phyloP scores from a whole-genome alignment of 2,113 vertebrate genomes.

The Telmatochromis brichardi region DNA sequence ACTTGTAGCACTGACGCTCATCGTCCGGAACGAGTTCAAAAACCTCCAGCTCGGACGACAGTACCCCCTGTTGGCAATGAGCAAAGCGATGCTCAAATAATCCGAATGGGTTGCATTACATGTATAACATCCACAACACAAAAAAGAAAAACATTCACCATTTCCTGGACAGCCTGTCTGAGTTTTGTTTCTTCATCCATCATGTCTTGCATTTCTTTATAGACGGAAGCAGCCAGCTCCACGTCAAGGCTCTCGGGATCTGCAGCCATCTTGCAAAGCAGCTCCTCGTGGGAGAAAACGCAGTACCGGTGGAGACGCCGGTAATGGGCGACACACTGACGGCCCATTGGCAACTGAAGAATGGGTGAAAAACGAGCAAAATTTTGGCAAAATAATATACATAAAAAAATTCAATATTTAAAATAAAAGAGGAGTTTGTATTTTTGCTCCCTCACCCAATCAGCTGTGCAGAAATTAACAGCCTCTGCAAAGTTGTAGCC shows the following conservation, averaged over 20 bases:
- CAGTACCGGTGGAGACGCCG: slow-evolving; percentile 89
- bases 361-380: neutral
- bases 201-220: slow-evolving; percentile 87
- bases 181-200: slow-evolving; percentile 89
- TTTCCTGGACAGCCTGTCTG: slow-evolving; percentile 79
- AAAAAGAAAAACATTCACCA: slow-evolving; percentile 66
- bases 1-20: slow-evolving; percentile 91
- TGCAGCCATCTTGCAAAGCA: slow-evolving; percentile 97
- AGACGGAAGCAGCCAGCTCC: slow-evolving; percentile 91
- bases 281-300: slow-evolving; percentile 96
- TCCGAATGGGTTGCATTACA: neutral
- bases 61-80: slow-evolving; percentile 77
- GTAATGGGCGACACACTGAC: slow-evolving; percentile 94
- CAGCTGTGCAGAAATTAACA: slow-evolving; percentile 98
- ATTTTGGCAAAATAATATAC: neutral
- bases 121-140: neutral
- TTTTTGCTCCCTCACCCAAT: slow-evolving; percentile 79
- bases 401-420: neutral
- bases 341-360: slow-evolving; percentile 83
- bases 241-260: slow-evolving; percentile 94
- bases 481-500: slow-evolving; percentile 99
- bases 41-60: slow-evolving; percentile 91
- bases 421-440: neutral
- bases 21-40: slow-evolving; percentile 97
- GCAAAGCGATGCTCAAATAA: neutral